Conservation (phyloP, 2,888 invertebrate species). For the Hylaea fasciaria region DNA sequence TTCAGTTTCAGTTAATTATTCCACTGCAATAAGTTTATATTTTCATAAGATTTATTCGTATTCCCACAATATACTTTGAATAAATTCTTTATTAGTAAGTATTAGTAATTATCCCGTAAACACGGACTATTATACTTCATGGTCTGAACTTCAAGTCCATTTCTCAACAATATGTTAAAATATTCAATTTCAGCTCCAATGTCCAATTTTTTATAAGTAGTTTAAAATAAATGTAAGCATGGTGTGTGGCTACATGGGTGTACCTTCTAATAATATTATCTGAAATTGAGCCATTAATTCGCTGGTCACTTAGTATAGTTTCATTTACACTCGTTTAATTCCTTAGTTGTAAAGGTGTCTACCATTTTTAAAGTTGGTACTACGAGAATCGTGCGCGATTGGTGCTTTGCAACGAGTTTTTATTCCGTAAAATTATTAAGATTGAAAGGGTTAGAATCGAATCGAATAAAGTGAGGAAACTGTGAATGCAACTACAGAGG, state of each 20-base stretch:
- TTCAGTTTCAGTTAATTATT: too few species aligned
- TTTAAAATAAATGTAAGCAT: background rate
- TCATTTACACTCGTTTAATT: background rate
- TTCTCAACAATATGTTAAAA: conserved; percentile 47
- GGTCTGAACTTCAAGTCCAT: conserved; percentile 6
- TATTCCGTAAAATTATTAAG: conserved; percentile 16
- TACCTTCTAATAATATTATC: background rate
- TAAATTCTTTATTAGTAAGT: conserved; percentile 56
- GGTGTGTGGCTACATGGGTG: background rate
- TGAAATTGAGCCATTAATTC: conserved; percentile 25
- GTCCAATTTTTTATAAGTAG: background rate
- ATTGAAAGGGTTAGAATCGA: background rate
- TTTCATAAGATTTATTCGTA: conserved; percentile 38
- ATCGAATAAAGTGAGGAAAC: conserved; percentile 11
- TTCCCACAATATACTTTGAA: conserved; percentile 56
- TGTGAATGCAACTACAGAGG: conserved; percentile 50
- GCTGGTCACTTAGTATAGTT: background rate
- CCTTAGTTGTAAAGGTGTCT: background rate
- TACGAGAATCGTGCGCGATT: conserved; percentile 43
- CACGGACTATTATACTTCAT: conserved; percentile 11
- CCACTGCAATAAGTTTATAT: background rate
- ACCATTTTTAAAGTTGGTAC: conserved; percentile 29
- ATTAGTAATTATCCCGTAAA: conserved; percentile 31
- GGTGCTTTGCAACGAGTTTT: conserved; percentile 54
- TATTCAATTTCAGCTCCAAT: conserved; percentile 50